Percentiles rank a stretch among this genome's conserved stretches.
These are phyloP conservation scores for Centruroides vittatus DNA, from an alignment of 1,140 invertebrate species.

Conservation along the genomic window DNA sequence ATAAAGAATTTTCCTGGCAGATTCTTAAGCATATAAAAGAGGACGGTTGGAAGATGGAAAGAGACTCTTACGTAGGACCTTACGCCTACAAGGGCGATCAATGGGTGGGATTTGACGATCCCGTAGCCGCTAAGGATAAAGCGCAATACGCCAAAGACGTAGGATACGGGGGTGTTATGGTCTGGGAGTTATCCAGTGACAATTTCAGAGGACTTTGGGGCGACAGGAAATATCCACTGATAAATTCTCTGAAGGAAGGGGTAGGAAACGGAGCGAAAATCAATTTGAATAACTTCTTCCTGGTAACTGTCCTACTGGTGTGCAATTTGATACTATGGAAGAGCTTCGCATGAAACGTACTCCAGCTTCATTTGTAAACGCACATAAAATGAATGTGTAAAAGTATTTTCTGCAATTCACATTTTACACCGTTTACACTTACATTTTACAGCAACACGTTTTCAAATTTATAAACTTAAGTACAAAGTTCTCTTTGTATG, in stretches of 20 bases:
- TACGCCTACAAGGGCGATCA: slow-evolving; percentile 61
- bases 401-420: no score
- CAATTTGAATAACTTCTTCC: no score
- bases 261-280: not conserved
- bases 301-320: no score
- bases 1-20: slow-evolving; percentile 37
- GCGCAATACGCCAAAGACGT: slow-evolving; percentile 79
- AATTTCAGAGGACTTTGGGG: slow-evolving; percentile 78
- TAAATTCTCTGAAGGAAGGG: slow-evolving; percentile 64
- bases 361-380: no score
- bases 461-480: no score
- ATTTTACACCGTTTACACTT: no score
- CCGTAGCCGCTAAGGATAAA: slow-evolving; percentile 64
- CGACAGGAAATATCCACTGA: slow-evolving; percentile 70
- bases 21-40: slow-evolving; percentile 63
- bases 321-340: no score
- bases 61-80: slow-evolving; percentile 44
- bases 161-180: slow-evolving; percentile 82
- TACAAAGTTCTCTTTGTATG: no score
- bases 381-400: no score
- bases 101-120: slow-evolving; percentile 77
- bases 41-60: slow-evolving; percentile 60
- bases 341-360: no score
- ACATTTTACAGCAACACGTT: no score
- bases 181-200: slow-evolving; percentile 92